A percentile compares a stretch with the other conserved stretches of the same genome.
phyloP scores from a whole-genome alignment of 2,888 invertebrate species.

The Pollenia angustigena region DNA sequence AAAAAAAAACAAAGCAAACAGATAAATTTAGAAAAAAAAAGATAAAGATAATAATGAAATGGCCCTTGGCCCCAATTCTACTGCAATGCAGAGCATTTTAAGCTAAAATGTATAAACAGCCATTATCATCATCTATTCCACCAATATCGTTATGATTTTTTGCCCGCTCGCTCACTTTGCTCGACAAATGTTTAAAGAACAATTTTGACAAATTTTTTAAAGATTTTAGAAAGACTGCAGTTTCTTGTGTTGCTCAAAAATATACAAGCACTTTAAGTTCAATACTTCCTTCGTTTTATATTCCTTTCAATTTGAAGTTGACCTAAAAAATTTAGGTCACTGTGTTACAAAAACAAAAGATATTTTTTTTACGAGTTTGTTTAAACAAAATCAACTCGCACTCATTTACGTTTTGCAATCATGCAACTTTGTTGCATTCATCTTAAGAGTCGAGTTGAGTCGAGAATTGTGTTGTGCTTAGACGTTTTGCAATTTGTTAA shows the following conservation, averaged over 20 bases:
- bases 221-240: conserved; percentile 15
- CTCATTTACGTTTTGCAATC: conserved; percentile 38
- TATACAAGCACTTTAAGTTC: conserved; percentile 39
- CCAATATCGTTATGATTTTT: conserved; percentile 17
- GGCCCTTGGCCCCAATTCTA: conserved; percentile 69
- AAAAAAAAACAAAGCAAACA: conserved; percentile 2
- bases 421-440: conserved; percentile 57
- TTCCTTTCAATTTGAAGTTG: conserved; percentile 42
- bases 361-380: conserved; percentile 43
- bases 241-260: conserved; percentile 13
- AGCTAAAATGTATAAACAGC: conserved; percentile 9
- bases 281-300: conserved; percentile 40
- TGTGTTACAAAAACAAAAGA: conserved; percentile 62
- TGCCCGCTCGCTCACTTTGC: conserved; percentile 16
- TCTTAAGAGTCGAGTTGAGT: conserved; percentile 29
- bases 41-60: conserved; percentile 53
- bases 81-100: conserved; percentile 63
- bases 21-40: background rate
- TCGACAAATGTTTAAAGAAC: conserved; percentile 37
- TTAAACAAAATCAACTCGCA: conserved; percentile 39
- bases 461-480: conserved; percentile 24
- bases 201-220: conserved; percentile 2
- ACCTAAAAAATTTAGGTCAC: conserved; percentile 68
- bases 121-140: background rate
- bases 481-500: conserved; percentile 57